Evolutionary conservation across 2,113 vertebrate species (phyloP).

Genomic region (Beaufortia kweichowensis): DNA sequence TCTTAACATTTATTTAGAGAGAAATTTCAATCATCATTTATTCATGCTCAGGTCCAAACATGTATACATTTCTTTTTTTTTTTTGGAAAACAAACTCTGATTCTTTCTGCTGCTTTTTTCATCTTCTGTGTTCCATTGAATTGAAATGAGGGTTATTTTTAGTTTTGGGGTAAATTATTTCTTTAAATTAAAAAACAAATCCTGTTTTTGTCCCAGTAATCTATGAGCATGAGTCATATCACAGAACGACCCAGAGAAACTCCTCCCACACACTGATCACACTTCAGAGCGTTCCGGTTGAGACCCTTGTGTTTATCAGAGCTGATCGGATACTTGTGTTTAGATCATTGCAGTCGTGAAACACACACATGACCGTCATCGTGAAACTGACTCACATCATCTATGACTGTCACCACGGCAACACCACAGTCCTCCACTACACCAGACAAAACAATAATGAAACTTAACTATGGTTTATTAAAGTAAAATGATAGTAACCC

Average conservation of each 20-base stretch:
- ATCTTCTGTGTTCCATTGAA: too few relatives aligned
- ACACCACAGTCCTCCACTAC: slow-evolving; percentile 42
- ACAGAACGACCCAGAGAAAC: slow-evolving; percentile 12
- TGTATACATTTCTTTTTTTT: too few relatives aligned
- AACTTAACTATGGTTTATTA: too few relatives aligned
- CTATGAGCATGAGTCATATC: slow-evolving; percentile 30
- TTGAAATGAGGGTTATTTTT: too few relatives aligned
- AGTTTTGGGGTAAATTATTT: too few relatives aligned
- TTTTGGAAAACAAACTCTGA: too few relatives aligned
- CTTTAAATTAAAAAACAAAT: too few relatives aligned
- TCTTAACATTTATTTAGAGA: too few relatives aligned
- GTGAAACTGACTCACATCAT: slow-evolving; percentile 57
- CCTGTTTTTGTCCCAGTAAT: not conserved
- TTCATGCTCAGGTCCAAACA: too few relatives aligned
- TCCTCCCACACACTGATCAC: slow-evolving; percentile 5
- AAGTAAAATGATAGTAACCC: too few relatives aligned
- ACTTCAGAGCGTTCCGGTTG: slow-evolving; percentile 25
- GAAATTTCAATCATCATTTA: too few relatives aligned
- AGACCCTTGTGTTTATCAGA: slow-evolving; percentile 20
- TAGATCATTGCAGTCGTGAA: slow-evolving; percentile 42
- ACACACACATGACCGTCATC: slow-evolving; percentile 60
- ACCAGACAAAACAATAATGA: not conserved
- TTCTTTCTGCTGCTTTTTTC: too few relatives aligned
- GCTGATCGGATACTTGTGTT: slow-evolving; percentile 58
- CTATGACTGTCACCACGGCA: slow-evolving; percentile 64